These are phyloP conservation scores for Timema cristinae DNA, from an alignment of 2,888 invertebrate species.

Conservation along the genomic window DNA sequence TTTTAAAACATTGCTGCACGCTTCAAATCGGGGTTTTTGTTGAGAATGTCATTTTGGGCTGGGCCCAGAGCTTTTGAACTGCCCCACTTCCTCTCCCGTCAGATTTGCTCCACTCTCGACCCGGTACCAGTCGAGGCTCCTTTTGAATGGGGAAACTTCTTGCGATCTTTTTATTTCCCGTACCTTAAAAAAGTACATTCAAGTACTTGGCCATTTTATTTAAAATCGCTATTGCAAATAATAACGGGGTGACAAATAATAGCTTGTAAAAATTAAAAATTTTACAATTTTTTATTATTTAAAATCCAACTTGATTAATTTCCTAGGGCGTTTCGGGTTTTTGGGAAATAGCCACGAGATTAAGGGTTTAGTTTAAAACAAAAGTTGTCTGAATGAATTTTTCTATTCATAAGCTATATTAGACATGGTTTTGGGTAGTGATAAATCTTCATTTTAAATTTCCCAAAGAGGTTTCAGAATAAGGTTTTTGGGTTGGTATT, in stretches of 20 bases:
- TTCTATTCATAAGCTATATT: no score
- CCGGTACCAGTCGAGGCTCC: constrained; percentile 28
- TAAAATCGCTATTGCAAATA: not conserved
- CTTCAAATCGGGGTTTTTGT: constrained; percentile 21
- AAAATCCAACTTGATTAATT: no score
- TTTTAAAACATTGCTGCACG: constrained; percentile 10
- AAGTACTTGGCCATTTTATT: not conserved
- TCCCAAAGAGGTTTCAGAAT: no score
- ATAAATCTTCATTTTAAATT: no score
- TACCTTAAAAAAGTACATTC: constrained; percentile 33
- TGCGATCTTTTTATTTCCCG: constrained; percentile 40
- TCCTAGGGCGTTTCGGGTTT: no score
- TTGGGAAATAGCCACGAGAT: no score
- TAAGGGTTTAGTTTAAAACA: no score
- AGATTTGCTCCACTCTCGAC: constrained; percentile 33
- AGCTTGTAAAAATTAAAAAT: not conserved
- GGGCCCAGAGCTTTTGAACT: constrained; percentile 16
- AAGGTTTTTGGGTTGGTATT: constrained; percentile 43
- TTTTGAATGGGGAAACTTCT: constrained; percentile 39
- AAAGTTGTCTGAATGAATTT: no score
- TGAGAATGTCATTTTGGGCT: constrained; percentile 17
- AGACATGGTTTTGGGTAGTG: no score
- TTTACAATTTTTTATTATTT: not conserved
- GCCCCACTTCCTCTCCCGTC: constrained; percentile 33
- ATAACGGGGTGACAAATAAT: not conserved